Evolutionary conservation across 2,888 invertebrate genomes (phyloP).

Genomic region (Trisateles emortualis): DNA sequence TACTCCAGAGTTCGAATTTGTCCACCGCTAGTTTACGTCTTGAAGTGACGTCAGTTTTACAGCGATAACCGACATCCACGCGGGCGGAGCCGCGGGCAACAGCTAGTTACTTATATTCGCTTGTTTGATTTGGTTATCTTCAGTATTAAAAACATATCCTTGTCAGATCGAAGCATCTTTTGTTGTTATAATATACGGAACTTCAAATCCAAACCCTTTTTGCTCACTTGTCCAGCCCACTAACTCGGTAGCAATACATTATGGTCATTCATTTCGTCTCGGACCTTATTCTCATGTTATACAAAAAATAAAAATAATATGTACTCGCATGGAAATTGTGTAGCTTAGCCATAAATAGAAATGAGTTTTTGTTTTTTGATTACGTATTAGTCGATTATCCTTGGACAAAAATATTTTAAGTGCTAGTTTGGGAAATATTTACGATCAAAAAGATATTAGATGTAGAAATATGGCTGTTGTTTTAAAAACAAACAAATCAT

Average conservation of each 20-base stretch:
- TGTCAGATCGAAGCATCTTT: too few relatives aligned
- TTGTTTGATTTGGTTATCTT: too few relatives aligned
- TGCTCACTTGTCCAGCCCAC: slow-evolving; percentile 12
- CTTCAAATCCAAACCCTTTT: not conserved
- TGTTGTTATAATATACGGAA: slow-evolving; percentile 25
- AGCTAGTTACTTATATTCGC: too few relatives aligned
- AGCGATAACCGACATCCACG: too few relatives aligned
- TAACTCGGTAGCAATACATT: slow-evolving; percentile 36
- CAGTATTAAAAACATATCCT: too few relatives aligned
- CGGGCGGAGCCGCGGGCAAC: too few relatives aligned
- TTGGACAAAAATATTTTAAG: slow-evolving; percentile 17
- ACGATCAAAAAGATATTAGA: not conserved
- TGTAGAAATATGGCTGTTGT: not conserved
- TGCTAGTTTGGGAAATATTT: slow-evolving; percentile 13
- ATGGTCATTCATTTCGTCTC: slow-evolving; percentile 40
- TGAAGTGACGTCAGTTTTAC: too few relatives aligned
- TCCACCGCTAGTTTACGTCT: too few relatives aligned
- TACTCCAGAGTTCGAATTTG: too few relatives aligned
- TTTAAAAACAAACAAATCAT: not conserved
- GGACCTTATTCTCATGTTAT: slow-evolving; percentile 38
- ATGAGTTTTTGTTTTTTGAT: slow-evolving; percentile 36
- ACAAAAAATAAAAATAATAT: slow-evolving; percentile 46
- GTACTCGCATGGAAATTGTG: slow-evolving; percentile 29
- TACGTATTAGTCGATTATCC: slow-evolving; percentile 20
- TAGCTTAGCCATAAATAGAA: slow-evolving; percentile 29